Conservation (phyloP, 2,888 invertebrate species). For the Gortyna flavago region DNA sequence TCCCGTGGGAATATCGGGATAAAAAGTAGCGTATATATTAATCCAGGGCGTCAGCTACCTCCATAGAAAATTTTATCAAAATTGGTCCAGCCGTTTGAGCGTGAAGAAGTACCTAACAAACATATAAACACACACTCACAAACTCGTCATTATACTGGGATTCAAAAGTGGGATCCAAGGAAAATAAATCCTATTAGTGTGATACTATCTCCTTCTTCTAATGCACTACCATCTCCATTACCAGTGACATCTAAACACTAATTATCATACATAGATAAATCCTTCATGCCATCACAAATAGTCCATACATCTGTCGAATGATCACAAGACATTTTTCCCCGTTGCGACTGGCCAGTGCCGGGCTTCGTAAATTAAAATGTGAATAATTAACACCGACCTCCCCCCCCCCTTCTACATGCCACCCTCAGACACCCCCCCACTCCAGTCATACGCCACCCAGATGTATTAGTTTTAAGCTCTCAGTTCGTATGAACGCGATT, state of each 20-base stretch:
- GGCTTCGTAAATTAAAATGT: constrained; percentile 89
- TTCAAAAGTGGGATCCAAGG: no score
- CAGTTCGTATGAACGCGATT: constrained; percentile 85
- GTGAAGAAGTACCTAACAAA: no score
- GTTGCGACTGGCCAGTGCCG: constrained; percentile 78
- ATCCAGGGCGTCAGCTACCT: no score
- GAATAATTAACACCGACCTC: constrained; percentile 88
- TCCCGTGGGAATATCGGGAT: no score
- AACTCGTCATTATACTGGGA: no score
- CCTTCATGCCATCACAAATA: constrained; percentile 61
- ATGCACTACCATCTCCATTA: background rate
- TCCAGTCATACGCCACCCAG: constrained; percentile 81
- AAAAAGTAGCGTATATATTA: no score
- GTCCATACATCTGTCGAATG: constrained; percentile 82
- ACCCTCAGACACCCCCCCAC: constrained; percentile 63
- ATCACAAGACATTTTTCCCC: constrained; percentile 87
- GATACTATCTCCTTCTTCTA: background rate
- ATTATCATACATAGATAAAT: constrained; percentile 49
- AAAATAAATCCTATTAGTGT: no score
- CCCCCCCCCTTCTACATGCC: constrained; percentile 69
- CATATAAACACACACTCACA: no score
- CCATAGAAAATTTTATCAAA: no score
- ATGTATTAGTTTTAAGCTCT: constrained; percentile 89
- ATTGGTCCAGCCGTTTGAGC: no score
- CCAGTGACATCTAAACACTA: background rate